Base-by-base conservation (phyloP, 2,888 invertebrate genomes). In the Dromius quadrimaculatus region DNA sequence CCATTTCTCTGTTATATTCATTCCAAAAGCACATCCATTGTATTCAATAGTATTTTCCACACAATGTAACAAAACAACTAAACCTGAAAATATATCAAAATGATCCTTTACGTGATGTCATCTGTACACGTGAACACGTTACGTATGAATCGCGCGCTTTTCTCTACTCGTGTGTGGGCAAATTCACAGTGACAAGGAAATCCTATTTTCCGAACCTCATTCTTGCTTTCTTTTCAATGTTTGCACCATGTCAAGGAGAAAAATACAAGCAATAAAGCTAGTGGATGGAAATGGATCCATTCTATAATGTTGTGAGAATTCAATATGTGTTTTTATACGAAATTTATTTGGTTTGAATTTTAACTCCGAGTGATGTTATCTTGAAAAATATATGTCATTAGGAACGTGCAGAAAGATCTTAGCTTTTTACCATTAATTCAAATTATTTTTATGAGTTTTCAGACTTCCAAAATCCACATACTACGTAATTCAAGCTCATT, bases 161-260 rank as follows among this genome's bases (percentile, higher is more conserved):
- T 28, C 28, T 28, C 6, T 28, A 28, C 15, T 54, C 32, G 23
- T 17, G 50, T 54, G 50, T 54, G 50, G 28, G 28, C 28, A 54
- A n/a, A 54, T 28, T 54, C 28, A 15, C 5, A n/a, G 8, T 11
- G 50, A 50, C 50, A 23, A 28, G 50, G 13, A 54, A 54, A 54
- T 54, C 50, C 50, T 54, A 23, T 54, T 50, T 36, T 54, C 28
- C 50, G 50, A 54, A 28, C 50, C 50, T 54, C 50, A 54, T 54
- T n/a, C n/a, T 54, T 54, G 50, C 50, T 54, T 54, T 23, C 28
- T 54, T 54, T 54, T 54, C 50, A 54, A 54, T 54, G 50, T 54
- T 54, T 54, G 50, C 50, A 28, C 13, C 28, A 20, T 28, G 50
- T 28, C 50, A 13, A 28, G 50, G 13, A 23, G 13, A 13, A 22